These are phyloP conservation scores for Elymnias hypermnestra DNA, from an alignment of 1,140 invertebrate species.

Conservation along the genomic window DNA sequence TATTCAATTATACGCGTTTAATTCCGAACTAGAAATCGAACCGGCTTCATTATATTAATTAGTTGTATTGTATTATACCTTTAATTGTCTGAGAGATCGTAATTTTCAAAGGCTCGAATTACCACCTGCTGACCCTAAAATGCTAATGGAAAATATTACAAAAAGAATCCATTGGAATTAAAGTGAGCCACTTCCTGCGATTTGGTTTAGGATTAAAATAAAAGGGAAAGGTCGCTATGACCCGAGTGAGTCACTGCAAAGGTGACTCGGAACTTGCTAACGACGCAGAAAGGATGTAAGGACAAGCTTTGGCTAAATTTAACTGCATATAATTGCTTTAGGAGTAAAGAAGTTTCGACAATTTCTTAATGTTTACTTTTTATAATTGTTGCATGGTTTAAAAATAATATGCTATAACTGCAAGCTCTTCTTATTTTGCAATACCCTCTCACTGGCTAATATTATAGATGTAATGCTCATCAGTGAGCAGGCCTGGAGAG, in stretches of 20 bases:
- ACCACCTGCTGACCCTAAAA: constrained; percentile 10
- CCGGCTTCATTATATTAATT: background rate
- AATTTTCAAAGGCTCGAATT: background rate
- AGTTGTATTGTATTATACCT: background rate
- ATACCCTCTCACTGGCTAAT: no score
- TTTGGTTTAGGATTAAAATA: constrained; percentile 44
- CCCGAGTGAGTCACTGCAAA: constrained; percentile 37
- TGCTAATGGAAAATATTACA: constrained; percentile 12
- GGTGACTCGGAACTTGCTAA: constrained; percentile 21
- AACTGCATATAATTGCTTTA: background rate
- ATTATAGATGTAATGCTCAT: no score
- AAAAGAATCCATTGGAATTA: constrained; percentile 53
- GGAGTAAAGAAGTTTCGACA: background rate
- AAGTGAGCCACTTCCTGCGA: constrained; percentile 64
- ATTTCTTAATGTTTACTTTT: no score
- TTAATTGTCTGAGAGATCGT: background rate
- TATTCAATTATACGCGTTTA: no score
- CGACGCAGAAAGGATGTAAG: constrained; percentile 19
- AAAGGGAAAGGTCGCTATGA: constrained; percentile 53
- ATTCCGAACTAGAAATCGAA: background rate
- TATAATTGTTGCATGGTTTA: no score
- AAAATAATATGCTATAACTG: no score
- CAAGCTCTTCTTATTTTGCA: no score
- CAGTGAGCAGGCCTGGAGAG: no score
- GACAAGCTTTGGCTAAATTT: background rate